Evolutionary conservation across 2,888 invertebrate genomes (phyloP), one percentile per base, ranked within the genome.

Genomic region (Linnaemya tessellans): DNA sequence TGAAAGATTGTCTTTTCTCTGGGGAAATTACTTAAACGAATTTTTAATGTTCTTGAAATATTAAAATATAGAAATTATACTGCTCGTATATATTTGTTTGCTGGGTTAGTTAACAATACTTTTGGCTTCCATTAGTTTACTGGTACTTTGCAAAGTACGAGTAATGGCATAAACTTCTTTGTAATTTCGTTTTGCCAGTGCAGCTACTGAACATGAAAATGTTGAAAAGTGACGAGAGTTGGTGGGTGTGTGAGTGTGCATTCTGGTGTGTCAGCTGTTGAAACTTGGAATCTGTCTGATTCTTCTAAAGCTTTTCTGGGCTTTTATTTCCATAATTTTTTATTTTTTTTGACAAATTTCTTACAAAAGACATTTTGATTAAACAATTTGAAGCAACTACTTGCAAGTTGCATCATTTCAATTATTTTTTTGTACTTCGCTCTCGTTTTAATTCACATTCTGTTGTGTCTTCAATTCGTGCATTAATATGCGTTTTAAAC

Each of bases 321-420:
- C 10, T 18, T 11, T n/a, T 8, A 8, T 38, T n/a, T 15, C 2
- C 11, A 3, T 56, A 70, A 30, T 46, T 73, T 46, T 46, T 46
- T 46, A 30, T 46, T 49, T 46, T 25, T 58, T 46, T 49, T 60
- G 20, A 18, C 18, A 73, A 60, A 46, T 49, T 60, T 60, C 11
- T 35, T 49, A 73, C 60, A 73, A 71, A 43, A 71, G 58, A 18
- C 56, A 18, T 43, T 73, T 60, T 20, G 35, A 46, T 56, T 54
- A 65, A 46, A 77, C 75, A 35, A 65, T 54, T 75, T 64, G 41
- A 75, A 62, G 62, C 46, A 74, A 62, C 51, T 35, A 20, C 43
- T 49, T 58, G 15, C 25, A 41, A 65, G 11, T 77, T 65, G 43
- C 35, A 56, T 56, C 43, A 18, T 65, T 56, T 56, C 3, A 38